phyloP scores from a whole-genome alignment of 1,140 invertebrate genomes.

The Arctopsyche grandis region DNA sequence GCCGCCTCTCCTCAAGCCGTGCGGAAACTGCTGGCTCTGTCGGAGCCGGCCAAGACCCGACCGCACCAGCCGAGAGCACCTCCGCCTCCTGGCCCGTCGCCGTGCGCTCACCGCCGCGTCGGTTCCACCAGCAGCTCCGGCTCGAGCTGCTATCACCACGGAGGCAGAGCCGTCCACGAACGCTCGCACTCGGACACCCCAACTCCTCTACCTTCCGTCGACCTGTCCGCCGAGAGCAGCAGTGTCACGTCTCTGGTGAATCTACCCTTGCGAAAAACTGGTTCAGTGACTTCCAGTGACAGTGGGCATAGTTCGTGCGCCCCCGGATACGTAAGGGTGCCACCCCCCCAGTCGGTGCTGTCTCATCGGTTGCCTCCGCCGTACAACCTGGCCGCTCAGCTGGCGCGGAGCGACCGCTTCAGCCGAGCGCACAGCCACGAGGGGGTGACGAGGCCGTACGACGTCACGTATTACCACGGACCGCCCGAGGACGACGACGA shows the following conservation, averaged over 20 bases:
- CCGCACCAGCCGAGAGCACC: slow-evolving; percentile 83
- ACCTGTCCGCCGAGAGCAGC: slow-evolving; percentile 93
- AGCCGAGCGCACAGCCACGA: slow-evolving; percentile 88
- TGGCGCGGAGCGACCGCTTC: slow-evolving; percentile 78
- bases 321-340: slow-evolving; percentile 63
- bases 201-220: slow-evolving; percentile 84
- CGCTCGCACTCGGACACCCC: slow-evolving; percentile 91
- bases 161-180: slow-evolving; percentile 75
- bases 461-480: slow-evolving; percentile 77
- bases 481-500: slow-evolving; percentile 77
- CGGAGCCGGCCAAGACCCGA: slow-evolving; percentile 86
- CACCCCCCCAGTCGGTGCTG: slow-evolving; percentile 64
- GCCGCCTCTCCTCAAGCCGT: slow-evolving; percentile 96
- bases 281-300: slow-evolving; percentile 86
- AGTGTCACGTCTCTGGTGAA: slow-evolving; percentile 93
- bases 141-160: slow-evolving; percentile 57
- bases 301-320: slow-evolving; percentile 85
- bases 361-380: slow-evolving; percentile 74
- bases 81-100: slow-evolving; percentile 69
- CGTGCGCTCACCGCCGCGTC: slow-evolving; percentile 74
- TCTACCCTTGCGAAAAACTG: slow-evolving; percentile 87
- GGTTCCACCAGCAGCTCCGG: slow-evolving; percentile 67
- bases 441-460: slow-evolving; percentile 77
- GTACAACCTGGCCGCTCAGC: slow-evolving; percentile 82
- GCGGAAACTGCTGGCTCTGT: slow-evolving; percentile 89